A percentile compares a stretch with the other conserved stretches of the same genome.
Evolutionary conservation across 2,113 vertebrate species (phyloP).

Genomic region (Puffinus mauretanicus): DNA sequence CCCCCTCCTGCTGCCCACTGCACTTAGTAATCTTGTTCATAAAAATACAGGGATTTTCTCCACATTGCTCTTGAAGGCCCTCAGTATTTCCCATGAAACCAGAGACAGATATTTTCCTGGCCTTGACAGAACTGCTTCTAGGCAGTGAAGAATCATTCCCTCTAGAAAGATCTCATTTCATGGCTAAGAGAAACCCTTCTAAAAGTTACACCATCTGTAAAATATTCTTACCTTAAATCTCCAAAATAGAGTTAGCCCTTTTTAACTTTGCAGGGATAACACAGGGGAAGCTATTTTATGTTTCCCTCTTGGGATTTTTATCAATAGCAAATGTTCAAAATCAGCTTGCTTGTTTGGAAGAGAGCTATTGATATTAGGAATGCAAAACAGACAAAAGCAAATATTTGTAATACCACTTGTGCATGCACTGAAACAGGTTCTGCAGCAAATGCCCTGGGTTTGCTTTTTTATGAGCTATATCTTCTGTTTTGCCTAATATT

Average conservation of each 20-base stretch:
- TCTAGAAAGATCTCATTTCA: not conserved
- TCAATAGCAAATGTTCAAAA: not conserved
- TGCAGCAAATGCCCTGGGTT: not conserved
- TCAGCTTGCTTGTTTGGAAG: not conserved
- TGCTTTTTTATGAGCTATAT: not conserved
- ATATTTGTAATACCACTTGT: not conserved
- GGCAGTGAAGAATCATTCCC: not conserved
- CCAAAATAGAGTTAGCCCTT: not conserved
- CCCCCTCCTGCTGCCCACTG: accelerated
- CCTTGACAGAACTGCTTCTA: not conserved
- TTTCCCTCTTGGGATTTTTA: not conserved
- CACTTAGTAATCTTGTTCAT: not conserved
- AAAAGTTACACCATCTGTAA: not conserved
- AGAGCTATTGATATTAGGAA: not conserved
- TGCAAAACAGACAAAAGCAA: not conserved
- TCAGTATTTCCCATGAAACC: not conserved
- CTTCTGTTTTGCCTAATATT: not conserved
- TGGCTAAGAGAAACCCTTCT: not conserved
- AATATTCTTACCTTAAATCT: not conserved
- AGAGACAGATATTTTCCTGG: not conserved
- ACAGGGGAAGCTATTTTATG: not conserved
- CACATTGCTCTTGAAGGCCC: not conserved
- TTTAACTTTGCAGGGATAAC: not conserved
- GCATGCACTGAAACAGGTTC: not conserved
- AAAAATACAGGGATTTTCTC: not conserved